Base-by-base conservation (phyloP, 2,888 invertebrate species). In the Ctenicera cuprea region DNA sequence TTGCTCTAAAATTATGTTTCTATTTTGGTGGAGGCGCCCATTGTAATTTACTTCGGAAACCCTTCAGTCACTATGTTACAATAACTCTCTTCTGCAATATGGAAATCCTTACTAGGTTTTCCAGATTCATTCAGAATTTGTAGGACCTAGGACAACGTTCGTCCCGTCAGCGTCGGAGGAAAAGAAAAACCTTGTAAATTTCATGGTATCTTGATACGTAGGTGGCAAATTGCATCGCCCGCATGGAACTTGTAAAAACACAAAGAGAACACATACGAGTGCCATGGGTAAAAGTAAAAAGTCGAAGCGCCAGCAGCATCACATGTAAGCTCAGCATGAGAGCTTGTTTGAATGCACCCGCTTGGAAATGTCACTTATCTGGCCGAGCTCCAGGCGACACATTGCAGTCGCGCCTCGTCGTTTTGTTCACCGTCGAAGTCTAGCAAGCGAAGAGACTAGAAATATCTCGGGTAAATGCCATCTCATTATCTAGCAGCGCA, bases 381-480 rank as follows among this genome's bases (percentile, higher is more conserved):
- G 86, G 86, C 85, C 78, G 70, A 73, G 76, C 82, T 85, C 86
- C 86, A 86, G 83, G 82, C 79, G 80, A 82, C 81, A 80, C 80
- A 83, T 82, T 82, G 82, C 82, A 82, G 77, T 81, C 81, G 79
- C 76, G 75, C 77, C 78, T 79, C 78, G 74, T 78, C 78, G 78
- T 79, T 78, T 78, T 79, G 77, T 75, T 61, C 69, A 54, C 33
- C 59, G 41, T 43, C 52, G 59, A 65, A 76, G 83, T 84, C 83
- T 84, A 83, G 83, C 83, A 50, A 41, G 45, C 33, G 52, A 59
- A 78, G 81, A 73, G 83, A 85, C 86, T 85, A 84, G 84, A 86
- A 86, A 86, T 86, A 86, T 85, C 85, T 83, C 84, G 85, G 85
- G 85, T 85, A 86, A 86, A 86, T 86, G 85, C 85, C 86, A 86